These are phyloP conservation scores for Liparis tanakae DNA, from an alignment of 2,797 vertebrate genomes.

Conservation along the genomic window DNA sequence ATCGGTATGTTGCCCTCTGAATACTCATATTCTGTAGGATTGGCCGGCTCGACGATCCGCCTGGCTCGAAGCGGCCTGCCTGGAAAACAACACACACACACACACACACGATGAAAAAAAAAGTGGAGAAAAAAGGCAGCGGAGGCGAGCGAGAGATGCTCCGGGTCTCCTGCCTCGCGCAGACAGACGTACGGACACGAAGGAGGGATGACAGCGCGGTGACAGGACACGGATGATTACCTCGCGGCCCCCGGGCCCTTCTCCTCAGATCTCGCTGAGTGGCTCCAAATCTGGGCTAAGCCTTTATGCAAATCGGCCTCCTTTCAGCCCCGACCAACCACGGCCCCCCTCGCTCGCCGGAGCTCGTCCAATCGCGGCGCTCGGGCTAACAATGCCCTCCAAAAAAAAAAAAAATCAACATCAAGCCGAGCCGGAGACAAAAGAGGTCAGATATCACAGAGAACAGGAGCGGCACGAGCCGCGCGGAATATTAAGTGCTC, in stretches of 20 bases:
- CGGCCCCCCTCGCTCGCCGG: conserved; percentile 67
- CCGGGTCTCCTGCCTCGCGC: conserved; percentile 35
- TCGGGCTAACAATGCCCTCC: conserved; percentile 83
- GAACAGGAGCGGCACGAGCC: conserved; percentile 78
- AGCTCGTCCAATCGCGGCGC: conserved; percentile 76
- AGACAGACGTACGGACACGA: conserved; percentile 64
- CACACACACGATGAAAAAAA: not conserved
- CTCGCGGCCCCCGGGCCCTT: conserved; percentile 82
- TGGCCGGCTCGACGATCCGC: conserved; percentile 86
- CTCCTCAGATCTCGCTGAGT: conserved; percentile 82
- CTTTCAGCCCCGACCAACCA: conserved; percentile 78
- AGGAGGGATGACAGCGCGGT: conserved; percentile 78
- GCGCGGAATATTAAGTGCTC: conserved; percentile 80
- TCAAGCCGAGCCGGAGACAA: conserved; percentile 82
- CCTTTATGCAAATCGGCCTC: conserved; percentile 82
- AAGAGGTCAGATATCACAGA: conserved; percentile 85
- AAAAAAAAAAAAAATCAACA: conserved; percentile 84
- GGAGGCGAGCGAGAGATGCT: conserved; percentile 56
- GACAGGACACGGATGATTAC: conserved; percentile 84
- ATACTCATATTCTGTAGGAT: conserved; percentile 85
- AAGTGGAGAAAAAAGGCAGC: conserved; percentile 42
- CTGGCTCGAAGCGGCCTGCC: conserved; percentile 87
- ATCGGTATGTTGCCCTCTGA: conserved; percentile 87
- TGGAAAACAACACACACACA: conserved; percentile 60
- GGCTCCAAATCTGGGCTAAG: conserved; percentile 85